A percentile compares a stretch with the other conserved stretches of the same genome.
Conservation (phyloP, 1,140 invertebrate genomes). For the Drosophila watanabei region DNA sequence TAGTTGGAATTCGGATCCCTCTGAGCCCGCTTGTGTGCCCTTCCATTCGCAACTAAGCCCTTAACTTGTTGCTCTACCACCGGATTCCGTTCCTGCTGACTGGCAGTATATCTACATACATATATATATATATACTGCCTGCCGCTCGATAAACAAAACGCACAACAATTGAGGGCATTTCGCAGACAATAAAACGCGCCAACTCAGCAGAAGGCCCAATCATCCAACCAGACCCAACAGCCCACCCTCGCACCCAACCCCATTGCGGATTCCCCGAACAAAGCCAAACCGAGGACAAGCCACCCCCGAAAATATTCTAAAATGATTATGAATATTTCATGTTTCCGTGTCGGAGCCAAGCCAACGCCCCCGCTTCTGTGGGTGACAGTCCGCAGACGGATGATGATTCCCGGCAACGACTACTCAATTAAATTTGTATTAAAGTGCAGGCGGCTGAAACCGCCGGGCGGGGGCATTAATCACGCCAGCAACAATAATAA, state of each 20-base stretch:
- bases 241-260: conserved; percentile 34
- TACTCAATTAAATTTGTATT: conserved; percentile 82
- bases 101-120: conserved; percentile 26
- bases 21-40: conserved; percentile 9
- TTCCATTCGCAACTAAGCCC: conserved; percentile 12
- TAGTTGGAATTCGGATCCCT: conserved; percentile 54
- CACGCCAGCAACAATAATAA: conserved; percentile 48
- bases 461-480: conserved; percentile 36
- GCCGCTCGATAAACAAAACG: conserved; percentile 54
- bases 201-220: conserved; percentile 58
- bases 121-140: conserved; percentile 7
- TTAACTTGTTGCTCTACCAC: conserved; percentile 44
- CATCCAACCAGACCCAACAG: conserved; percentile 28
- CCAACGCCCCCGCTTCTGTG: conserved; percentile 50
- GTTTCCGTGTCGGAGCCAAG: conserved; percentile 40
- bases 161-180: conserved; percentile 60
- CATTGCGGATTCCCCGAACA: conserved; percentile 3
- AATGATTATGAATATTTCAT: conserved; percentile 80
- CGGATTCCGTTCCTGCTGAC: conserved; percentile 39
- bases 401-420: conserved; percentile 64
- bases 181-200: conserved; percentile 69
- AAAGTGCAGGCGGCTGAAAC: conserved; percentile 25
- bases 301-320: conserved; percentile 62
- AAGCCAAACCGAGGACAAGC: conserved; percentile 8
- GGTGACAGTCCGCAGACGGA: conserved; percentile 48